These are phyloP conservation scores for Procavia capensis DNA, from an alignment of 2,113 vertebrate genomes.

Conservation along the genomic window DNA sequence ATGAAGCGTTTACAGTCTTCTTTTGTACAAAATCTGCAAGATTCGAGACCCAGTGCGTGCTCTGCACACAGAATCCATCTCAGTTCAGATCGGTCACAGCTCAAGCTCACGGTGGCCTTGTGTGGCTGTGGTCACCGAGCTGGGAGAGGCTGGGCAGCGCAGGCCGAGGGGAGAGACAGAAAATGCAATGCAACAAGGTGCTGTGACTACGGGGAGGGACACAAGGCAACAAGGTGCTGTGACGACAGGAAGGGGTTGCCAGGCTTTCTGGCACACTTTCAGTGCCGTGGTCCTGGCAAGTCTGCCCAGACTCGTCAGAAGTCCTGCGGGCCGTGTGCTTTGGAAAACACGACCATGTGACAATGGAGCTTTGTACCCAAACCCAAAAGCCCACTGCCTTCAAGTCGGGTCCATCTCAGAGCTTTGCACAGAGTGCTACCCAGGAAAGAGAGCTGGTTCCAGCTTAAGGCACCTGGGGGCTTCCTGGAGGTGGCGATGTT, in stretches of 20 bases:
- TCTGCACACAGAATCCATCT: rapidly evolving
- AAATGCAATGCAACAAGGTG: neutral
- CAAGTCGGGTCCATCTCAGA: no score
- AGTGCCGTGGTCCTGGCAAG: neutral
- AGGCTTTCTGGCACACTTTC: neutral
- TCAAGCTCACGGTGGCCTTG: rapidly evolving
- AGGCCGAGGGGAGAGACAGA: neutral
- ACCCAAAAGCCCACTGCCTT: no score
- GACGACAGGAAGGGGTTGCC: neutral
- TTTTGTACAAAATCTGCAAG: no score
- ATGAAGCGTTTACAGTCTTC: rapidly evolving
- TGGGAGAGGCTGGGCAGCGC: rapidly evolving
- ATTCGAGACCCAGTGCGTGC: rapidly evolving
- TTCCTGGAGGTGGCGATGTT: neutral
- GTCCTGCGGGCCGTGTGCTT: neutral
- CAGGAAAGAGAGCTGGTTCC: neutral
- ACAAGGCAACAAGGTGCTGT: neutral
- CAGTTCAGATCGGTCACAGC: neutral
- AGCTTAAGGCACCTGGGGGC: neutral
- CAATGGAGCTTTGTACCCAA: rapidly evolving
- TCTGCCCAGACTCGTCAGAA: neutral
- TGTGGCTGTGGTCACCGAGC: no score
- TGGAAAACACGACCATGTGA: rapidly evolving
- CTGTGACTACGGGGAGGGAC: no score
- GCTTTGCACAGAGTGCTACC: no score